phyloP scores from a whole-genome alignment of 2,797 vertebrate genomes.

The Halcyon badia region DNA sequence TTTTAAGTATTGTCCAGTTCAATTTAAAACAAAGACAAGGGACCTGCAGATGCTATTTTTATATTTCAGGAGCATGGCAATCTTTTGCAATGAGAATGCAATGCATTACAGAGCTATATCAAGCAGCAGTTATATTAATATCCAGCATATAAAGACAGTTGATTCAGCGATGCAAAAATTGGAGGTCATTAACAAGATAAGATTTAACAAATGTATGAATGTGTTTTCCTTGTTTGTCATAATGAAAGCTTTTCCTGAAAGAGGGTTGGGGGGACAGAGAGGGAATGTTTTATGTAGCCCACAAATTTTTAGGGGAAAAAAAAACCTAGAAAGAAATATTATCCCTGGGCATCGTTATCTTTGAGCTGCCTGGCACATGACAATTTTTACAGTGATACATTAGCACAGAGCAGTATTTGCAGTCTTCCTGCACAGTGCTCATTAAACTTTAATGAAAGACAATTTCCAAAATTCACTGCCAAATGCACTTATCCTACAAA shows the following conservation, averaged over 20 bases:
- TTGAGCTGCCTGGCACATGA: conserved; percentile 29
- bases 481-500: conserved; percentile 59
- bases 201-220: background rate
- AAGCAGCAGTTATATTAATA: background rate
- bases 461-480: conserved; percentile 57
- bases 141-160: background rate
- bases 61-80: background rate
- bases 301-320: background rate
- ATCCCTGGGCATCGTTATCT: conserved; percentile 11
- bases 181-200: background rate
- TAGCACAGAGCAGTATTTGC: conserved; percentile 40
- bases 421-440: conserved; percentile 35
- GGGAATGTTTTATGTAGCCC: background rate
- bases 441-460: conserved; percentile 66
- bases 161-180: background rate
- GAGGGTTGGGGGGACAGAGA: background rate
- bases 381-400: conserved; percentile 48
- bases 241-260: background rate
- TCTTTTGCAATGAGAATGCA: background rate
- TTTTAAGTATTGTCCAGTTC: background rate
- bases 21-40: background rate
- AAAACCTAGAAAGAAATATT: background rate
- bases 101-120: background rate
- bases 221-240: background rate
- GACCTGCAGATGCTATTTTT: background rate